phyloP scores from a whole-genome alignment of 2,888 invertebrate genomes.

The Heliothis peltigera region DNA sequence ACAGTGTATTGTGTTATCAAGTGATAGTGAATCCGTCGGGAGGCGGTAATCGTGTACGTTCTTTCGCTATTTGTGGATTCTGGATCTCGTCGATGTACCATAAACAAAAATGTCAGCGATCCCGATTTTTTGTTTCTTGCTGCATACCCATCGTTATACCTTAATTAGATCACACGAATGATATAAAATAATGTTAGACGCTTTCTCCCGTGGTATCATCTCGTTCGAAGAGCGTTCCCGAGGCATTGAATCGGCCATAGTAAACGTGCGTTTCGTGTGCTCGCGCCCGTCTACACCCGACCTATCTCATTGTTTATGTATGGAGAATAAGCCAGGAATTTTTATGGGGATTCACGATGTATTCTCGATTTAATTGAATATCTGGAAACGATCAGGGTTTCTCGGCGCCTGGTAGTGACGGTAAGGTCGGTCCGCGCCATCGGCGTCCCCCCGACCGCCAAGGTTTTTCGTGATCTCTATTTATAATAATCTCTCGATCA shows the following conservation, averaged over 20 bases:
- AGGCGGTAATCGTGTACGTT: conserved; percentile 90
- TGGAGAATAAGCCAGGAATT: conserved; percentile 88
- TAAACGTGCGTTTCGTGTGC: conserved; percentile 88
- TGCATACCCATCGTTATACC: conserved; percentile 87
- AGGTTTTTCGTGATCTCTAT: conserved; percentile 87
- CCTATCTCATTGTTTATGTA: conserved; percentile 90
- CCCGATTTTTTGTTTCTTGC: conserved; percentile 90
- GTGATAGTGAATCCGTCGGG: conserved; percentile 88
- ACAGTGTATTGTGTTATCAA: conserved; percentile 87
- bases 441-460: conserved; percentile 78
- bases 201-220: conserved; percentile 79
- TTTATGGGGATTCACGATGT: conserved; percentile 82
- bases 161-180: conserved; percentile 89
- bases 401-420: conserved; percentile 66
- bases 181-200: conserved; percentile 86
- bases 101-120: conserved; percentile 91
- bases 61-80: conserved; percentile 89
- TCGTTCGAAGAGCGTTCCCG: conserved; percentile 74
- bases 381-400: conserved; percentile 73
- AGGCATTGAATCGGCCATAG: conserved; percentile 86
- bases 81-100: conserved; percentile 89
- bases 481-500: conserved; percentile 87
- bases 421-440: conserved; percentile 70
- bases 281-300: conserved; percentile 88
- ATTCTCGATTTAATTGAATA: conserved; percentile 80